phyloP scores from a whole-genome alignment of 2,113 vertebrate species.

The Vidua chalybeata region DNA sequence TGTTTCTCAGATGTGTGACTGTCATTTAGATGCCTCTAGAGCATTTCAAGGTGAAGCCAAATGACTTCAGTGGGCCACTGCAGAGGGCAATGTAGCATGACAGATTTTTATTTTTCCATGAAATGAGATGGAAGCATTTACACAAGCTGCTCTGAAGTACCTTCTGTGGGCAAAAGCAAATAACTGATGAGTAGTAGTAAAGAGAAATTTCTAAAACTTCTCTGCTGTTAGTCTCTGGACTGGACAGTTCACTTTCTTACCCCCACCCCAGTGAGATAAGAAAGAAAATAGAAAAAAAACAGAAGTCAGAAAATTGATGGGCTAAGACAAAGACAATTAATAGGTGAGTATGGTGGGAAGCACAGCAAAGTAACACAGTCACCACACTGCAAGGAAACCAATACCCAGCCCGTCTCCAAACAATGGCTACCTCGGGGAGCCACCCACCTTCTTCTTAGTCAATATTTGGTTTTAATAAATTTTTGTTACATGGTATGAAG shows the following conservation, averaged over 20 bases:
- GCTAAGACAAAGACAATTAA: not conserved
- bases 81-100: not conserved
- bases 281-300: not conserved
- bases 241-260: not conserved
- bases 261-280: not conserved
- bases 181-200: not conserved
- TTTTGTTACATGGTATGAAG: not conserved
- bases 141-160: not conserved
- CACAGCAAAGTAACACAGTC: not conserved
- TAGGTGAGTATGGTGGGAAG: not conserved
- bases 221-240: not conserved
- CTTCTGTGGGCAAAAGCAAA: not conserved
- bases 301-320: not conserved
- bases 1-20: not conserved
- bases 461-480: not conserved
- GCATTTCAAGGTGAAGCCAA: not conserved
- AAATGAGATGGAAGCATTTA: not conserved
- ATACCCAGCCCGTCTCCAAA: not conserved
- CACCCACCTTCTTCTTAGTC: not conserved
- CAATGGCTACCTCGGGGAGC: accelerated
- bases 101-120: not conserved
- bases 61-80: not conserved
- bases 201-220: not conserved
- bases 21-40: not conserved
- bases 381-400: not conserved